A percentile compares a stretch with the other conserved stretches of the same genome.
Evolutionary conservation across 2,888 invertebrate genomes (phyloP).

Genomic region (Synergus umbraculus): DNA sequence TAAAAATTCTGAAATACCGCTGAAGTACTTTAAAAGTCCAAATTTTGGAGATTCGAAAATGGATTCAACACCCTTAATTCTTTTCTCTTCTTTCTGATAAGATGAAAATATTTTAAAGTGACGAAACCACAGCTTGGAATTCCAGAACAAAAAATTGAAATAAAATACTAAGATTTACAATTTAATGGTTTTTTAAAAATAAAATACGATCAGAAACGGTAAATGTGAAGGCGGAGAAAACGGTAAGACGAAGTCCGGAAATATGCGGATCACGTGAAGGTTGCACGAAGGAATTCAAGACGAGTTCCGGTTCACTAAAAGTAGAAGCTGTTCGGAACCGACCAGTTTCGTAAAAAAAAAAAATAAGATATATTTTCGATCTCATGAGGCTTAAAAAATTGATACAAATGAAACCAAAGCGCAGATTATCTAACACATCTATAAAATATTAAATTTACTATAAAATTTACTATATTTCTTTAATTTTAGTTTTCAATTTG

Average conservation of each 20-base stretch:
- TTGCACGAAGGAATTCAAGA: slow-evolving; percentile 25
- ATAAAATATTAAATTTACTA: not conserved
- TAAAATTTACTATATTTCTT: no score
- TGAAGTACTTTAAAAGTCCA: no score
- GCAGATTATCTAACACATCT: not conserved
- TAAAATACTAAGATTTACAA: not conserved
- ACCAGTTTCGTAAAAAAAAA: no score
- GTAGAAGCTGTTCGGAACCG: not conserved
- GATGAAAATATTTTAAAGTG: no score
- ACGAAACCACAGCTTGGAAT: no score
- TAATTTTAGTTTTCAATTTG: no score
- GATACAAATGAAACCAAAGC: not conserved
- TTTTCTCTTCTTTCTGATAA: no score
- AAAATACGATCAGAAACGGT: not conserved
- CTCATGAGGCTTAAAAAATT: not conserved
- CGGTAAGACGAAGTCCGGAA: slow-evolving; percentile 16
- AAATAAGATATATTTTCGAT: not conserved
- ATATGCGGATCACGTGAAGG: slow-evolving; percentile 35
- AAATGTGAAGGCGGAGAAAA: not conserved
- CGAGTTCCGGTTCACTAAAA: slow-evolving; percentile 37
- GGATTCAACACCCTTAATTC: no score
- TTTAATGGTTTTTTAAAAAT: not conserved
- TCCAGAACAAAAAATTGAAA: no score
- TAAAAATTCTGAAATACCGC: no score
- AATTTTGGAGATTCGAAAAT: no score